These are phyloP conservation scores for Caenorhabditis uteleia DNA, from an alignment of 2,888 invertebrate species.

Conservation along the genomic window DNA sequence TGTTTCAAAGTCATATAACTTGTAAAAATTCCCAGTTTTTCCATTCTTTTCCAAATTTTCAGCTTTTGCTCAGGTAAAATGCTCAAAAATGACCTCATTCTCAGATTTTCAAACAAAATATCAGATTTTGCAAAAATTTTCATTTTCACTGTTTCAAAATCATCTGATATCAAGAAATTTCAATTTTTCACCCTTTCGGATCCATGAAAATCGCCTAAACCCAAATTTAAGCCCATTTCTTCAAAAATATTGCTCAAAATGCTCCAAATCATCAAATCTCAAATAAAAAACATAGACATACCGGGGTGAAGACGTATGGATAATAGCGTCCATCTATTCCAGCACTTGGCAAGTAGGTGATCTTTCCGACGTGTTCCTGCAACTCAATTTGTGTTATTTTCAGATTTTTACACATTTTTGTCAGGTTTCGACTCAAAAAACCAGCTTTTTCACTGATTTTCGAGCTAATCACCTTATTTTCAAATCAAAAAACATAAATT, in stretches of 20 bases:
- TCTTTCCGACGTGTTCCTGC: conserved; percentile 87
- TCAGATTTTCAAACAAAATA: too few relatives aligned
- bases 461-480: too few relatives aligned
- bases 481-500: background rate
- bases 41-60: too few relatives aligned
- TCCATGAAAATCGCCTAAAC: background rate
- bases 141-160: too few relatives aligned
- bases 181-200: background rate
- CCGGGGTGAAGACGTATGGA: conserved; percentile 70
- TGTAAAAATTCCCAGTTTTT: too few relatives aligned
- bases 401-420: background rate
- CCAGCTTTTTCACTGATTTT: too few relatives aligned
- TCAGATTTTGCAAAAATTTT: too few relatives aligned
- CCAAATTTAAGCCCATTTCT: background rate
- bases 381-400: background rate
- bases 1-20: too few relatives aligned
- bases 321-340: conserved; percentile 76
- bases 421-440: too few relatives aligned
- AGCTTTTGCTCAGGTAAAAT: too few relatives aligned
- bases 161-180: background rate
- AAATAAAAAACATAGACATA: background rate
- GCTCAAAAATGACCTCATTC: too few relatives aligned
- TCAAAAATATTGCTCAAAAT: background rate
- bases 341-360: conserved; percentile 77
- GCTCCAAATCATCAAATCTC: background rate